Percentiles rank a stretch among this genome's conserved stretches.
Conservation (phyloP, 2,797 vertebrate genomes). For the Pampus argenteus region DNA sequence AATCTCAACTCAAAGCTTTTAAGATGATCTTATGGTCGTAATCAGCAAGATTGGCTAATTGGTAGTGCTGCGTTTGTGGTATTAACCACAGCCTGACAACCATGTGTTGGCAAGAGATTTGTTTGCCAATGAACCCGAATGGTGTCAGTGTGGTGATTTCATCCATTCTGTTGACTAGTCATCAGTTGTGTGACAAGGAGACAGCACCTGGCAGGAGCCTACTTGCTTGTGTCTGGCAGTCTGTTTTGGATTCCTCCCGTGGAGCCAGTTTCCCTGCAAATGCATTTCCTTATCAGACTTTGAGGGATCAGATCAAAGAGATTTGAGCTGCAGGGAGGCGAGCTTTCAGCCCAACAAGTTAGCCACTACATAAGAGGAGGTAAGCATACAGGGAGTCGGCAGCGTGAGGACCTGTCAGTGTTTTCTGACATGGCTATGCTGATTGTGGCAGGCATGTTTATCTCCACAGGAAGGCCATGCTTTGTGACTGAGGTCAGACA, state of each 20-base stretch:
- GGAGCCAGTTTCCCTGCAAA: slow-evolving; percentile 7
- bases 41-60: not conserved
- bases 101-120: not conserved
- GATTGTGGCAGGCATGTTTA: not conserved
- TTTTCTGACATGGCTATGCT: not conserved
- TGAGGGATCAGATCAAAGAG: slow-evolving; percentile 24
- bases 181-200: slow-evolving; percentile 12
- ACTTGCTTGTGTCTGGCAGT: slow-evolving; percentile 9
- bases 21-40: not conserved
- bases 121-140: not conserved
- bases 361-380: not conserved
- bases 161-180: not conserved
- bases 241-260: slow-evolving; percentile 18
- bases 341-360: not conserved
- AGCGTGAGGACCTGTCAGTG: not conserved
- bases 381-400: not conserved
- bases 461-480: not conserved
- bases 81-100: not conserved
- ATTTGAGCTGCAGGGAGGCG: slow-evolving; percentile 8
- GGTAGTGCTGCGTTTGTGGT: not conserved
- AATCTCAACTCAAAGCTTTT: not conserved
- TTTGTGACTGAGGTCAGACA: not conserved
- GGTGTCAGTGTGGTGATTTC: not conserved
- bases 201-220: slow-evolving; percentile 4
- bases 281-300: slow-evolving; percentile 26